A percentile compares a stretch with the other conserved stretches of the same genome.
Conservation (phyloP, 2,888 invertebrate species). For the Vanessa cardui region DNA sequence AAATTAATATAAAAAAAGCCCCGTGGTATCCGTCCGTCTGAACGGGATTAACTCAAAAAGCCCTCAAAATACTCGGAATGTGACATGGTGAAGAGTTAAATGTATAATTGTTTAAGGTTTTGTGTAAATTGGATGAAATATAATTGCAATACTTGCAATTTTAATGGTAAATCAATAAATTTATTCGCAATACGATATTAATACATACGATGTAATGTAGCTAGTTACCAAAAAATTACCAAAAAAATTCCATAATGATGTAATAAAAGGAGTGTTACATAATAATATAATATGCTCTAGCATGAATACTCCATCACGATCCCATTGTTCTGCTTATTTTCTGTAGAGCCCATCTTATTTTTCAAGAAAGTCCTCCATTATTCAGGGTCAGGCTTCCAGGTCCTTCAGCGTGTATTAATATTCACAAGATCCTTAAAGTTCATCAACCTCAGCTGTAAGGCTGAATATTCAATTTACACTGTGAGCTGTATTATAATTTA, state of each 20-base stretch:
- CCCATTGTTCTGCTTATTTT: conserved; percentile 36
- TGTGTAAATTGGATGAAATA: too few relatives aligned
- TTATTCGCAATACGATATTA: too few relatives aligned
- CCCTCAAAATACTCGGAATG: too few relatives aligned
- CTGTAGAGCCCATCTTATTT: conserved; percentile 34
- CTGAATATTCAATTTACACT: conserved; percentile 37
- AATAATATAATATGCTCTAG: conserved; percentile 12
- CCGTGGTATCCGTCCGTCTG: too few relatives aligned
- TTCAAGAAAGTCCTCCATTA: conserved; percentile 40
- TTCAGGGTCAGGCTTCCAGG: conserved; percentile 41
- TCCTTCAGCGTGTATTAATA: conserved; percentile 38
- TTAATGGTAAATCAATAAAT: too few relatives aligned
- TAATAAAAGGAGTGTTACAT: conserved; percentile 3
- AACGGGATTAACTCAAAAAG: too few relatives aligned
- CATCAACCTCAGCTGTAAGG: conserved; percentile 36
- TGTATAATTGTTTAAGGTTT: too few relatives aligned
- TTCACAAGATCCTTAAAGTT: conserved; percentile 40
- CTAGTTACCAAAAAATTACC: too few relatives aligned
- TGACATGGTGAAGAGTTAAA: too few relatives aligned
- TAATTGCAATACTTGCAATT: too few relatives aligned
- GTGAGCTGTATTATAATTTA: conserved; percentile 31
- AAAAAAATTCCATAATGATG: not conserved
- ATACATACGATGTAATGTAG: too few relatives aligned
- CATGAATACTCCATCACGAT: conserved; percentile 10
- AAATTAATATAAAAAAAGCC: too few relatives aligned